Evolutionary conservation across 37 sponge, comb jelly and placozoan species (phyloP).

Genomic region (Lycopodina hypogea): DNA sequence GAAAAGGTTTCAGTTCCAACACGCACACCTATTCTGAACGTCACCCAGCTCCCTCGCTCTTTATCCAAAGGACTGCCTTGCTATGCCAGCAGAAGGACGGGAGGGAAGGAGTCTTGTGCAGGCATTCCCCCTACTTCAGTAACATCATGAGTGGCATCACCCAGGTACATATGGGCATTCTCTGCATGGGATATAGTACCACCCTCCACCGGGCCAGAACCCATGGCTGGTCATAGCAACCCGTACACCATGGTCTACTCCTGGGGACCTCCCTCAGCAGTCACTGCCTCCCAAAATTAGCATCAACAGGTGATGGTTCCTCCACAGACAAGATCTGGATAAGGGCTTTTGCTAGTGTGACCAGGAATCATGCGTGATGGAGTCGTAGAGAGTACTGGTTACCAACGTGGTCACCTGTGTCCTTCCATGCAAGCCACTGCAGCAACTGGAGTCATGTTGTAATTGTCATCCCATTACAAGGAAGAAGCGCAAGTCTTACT

Average conservation of each 20-base stretch:
- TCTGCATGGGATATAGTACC: slow-evolving; percentile 25
- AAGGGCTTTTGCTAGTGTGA: neutral
- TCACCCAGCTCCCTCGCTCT: neutral
- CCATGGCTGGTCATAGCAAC: slow-evolving; percentile 37
- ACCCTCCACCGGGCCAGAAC: slow-evolving; percentile 14
- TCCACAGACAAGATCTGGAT: neutral
- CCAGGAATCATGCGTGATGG: neutral
- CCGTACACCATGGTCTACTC: slow-evolving; percentile 45
- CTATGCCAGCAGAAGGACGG: neutral
- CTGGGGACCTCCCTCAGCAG: slow-evolving; percentile 18
- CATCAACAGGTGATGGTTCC: slow-evolving; percentile 18
- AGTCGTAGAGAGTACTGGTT: neutral
- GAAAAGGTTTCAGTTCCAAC: neutral
- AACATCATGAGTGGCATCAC: slow-evolving; percentile 3
- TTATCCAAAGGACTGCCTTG: neutral
- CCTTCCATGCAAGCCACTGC: neutral
- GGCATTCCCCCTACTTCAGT: neutral
- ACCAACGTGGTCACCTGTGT: neutral
- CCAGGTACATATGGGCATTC: slow-evolving; percentile 24
- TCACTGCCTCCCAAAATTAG: slow-evolving; percentile 3
- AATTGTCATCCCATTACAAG: neutral
- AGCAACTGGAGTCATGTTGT: neutral
- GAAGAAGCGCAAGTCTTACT: neutral
- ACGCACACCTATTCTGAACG: neutral
- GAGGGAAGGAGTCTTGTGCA: neutral